Percentiles rank a stretch among this genome's conserved stretches.
These are phyloP conservation scores for Cantharis rustica DNA, from an alignment of 2,888 invertebrate genomes.

Conservation along the genomic window DNA sequence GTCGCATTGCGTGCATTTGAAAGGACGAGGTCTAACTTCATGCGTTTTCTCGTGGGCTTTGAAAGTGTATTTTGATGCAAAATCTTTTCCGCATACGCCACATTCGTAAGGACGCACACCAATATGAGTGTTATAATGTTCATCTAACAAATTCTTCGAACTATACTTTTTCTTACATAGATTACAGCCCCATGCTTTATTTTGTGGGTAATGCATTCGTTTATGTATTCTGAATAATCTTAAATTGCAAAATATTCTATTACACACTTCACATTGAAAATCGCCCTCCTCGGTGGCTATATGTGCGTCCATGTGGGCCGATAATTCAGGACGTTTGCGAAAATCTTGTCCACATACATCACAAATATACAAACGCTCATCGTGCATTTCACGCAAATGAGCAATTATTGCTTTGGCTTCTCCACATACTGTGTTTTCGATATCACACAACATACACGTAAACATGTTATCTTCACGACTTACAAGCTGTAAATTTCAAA, in stretches of 20 bases:
- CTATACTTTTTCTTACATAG: constrained; percentile 71
- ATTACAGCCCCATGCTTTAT: constrained; percentile 67
- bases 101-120: constrained; percentile 72
- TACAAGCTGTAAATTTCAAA: constrained; percentile 34
- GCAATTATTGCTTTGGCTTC: constrained; percentile 65
- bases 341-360: constrained; percentile 71
- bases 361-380: constrained; percentile 70
- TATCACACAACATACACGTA: constrained; percentile 61
- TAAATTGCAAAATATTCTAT: constrained; percentile 65
- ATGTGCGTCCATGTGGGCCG: constrained; percentile 67
- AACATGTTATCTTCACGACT: constrained; percentile 57
- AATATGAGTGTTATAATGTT: constrained; percentile 73
- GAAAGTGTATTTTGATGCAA: constrained; percentile 79
- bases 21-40: constrained; percentile 69
- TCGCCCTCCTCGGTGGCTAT: constrained; percentile 66
- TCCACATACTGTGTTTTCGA: constrained; percentile 53
- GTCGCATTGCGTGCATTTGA: constrained; percentile 67
- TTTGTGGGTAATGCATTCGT: constrained; percentile 66
- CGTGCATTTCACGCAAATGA: constrained; percentile 67
- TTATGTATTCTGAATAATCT: constrained; percentile 67
- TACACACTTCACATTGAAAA: constrained; percentile 68
- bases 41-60: constrained; percentile 80
- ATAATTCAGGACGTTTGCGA: constrained; percentile 66
- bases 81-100: constrained; percentile 69
- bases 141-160: constrained; percentile 71